These are phyloP conservation scores for Eolophus roseicapilla DNA, from an alignment of 2,113 vertebrate genomes.

Conservation along the genomic window DNA sequence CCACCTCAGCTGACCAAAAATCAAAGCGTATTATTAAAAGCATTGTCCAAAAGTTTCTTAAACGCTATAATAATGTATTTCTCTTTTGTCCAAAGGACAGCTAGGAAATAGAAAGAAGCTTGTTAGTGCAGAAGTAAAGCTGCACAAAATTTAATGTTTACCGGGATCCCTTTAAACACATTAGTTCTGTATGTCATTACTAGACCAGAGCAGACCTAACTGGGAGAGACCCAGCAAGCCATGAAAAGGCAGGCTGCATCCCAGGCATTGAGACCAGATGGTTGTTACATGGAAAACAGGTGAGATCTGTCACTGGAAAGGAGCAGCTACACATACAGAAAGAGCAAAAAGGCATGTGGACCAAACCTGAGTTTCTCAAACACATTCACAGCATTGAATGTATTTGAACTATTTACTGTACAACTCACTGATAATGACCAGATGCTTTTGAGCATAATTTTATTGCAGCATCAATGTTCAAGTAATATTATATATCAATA, in stretches of 20 bases:
- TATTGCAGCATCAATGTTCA: neutral
- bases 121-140: neutral
- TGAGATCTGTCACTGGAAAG: neutral
- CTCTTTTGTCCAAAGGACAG: neutral
- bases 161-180: neutral
- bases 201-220: neutral
- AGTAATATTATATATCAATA: neutral
- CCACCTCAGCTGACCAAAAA: neutral
- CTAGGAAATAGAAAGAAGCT: neutral
- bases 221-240: neutral
- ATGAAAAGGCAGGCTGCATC: neutral
- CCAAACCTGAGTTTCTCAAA: neutral
- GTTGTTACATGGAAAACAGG: neutral
- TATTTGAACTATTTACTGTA: neutral
- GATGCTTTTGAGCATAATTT: neutral
- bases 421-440: neutral
- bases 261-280: neutral
- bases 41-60: neutral
- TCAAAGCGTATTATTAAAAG: neutral
- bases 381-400: neutral
- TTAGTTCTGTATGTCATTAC: neutral
- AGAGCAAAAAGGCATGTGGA: neutral
- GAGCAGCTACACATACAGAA: neutral
- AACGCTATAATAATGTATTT: neutral
- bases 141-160: neutral